Evolutionary conservation across 2,797 vertebrate genomes (phyloP).

Genomic region (Onychomys arenicola): DNA sequence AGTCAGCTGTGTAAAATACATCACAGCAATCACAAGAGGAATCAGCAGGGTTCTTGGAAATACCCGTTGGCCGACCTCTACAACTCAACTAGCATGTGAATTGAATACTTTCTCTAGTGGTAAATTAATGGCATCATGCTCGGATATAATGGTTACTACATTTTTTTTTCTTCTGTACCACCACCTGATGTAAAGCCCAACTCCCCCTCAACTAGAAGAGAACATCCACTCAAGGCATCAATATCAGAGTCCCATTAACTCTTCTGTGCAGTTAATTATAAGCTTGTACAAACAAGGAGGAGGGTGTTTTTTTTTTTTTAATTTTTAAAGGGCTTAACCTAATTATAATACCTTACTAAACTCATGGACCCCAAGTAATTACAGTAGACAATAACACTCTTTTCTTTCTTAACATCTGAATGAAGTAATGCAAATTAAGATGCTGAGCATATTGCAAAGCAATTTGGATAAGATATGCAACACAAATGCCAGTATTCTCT

Average conservation of each 20-base stretch:
- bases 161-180: not conserved
- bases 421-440: slow-evolving; percentile 12
- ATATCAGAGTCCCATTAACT: not conserved
- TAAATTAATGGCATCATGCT: not conserved
- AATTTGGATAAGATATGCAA: slow-evolving; percentile 10
- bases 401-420: slow-evolving; percentile 51
- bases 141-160: not conserved
- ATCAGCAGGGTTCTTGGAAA: not conserved
- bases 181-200: not conserved
- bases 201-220: slow-evolving; percentile 30
- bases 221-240: not conserved
- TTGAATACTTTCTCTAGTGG: not conserved
- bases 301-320: not conserved
- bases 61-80: not conserved
- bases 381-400: not conserved
- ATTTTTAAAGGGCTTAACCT: slow-evolving; percentile 43
- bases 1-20: not conserved
- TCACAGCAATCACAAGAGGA: not conserved
- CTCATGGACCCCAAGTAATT: slow-evolving; percentile 15
- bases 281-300: not conserved
- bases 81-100: not conserved
- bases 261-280: slow-evolving; percentile 44
- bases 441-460: not conserved
- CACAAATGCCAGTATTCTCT: slow-evolving; percentile 23
- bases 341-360: slow-evolving; percentile 48